Evolutionary conservation across 1,140 invertebrate genomes (phyloP).

Genomic region (Drosophila watanabei): DNA sequence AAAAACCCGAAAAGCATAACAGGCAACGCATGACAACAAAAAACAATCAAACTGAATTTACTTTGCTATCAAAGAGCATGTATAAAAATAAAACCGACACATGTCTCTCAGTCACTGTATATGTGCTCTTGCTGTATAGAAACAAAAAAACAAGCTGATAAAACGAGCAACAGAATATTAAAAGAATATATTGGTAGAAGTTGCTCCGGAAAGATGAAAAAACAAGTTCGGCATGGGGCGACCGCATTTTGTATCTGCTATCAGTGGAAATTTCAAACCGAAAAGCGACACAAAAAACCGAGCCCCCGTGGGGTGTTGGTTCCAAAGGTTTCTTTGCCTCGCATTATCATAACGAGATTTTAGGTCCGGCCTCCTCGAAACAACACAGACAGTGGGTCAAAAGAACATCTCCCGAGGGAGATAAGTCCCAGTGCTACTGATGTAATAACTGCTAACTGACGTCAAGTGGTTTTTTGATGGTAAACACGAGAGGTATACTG

Average conservation of each 20-base stretch:
- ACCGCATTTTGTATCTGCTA: conserved; percentile 31
- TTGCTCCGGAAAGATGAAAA: conserved; percentile 43
- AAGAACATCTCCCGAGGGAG: conserved; percentile 31
- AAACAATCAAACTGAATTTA: conserved; percentile 54
- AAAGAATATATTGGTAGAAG: conserved; percentile 39
- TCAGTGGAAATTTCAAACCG: conserved; percentile 27
- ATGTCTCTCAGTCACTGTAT: conserved; percentile 27
- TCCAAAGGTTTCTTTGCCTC: conserved; percentile 29
- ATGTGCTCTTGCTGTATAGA: conserved; percentile 16
- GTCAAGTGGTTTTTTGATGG: conserved; percentile 23
- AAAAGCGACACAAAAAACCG: conserved; percentile 20
- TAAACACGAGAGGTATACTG: not conserved
- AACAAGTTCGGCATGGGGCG: conserved; percentile 40
- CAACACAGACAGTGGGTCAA: conserved; percentile 51
- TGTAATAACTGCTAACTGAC: conserved; percentile 36
- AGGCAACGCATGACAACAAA: conserved; percentile 59
- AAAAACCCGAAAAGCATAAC: conserved; percentile 20
- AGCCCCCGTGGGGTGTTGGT: conserved; percentile 38
- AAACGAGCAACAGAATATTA: conserved; percentile 40
- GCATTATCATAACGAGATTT: conserved; percentile 54
- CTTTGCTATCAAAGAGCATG: conserved; percentile 63
- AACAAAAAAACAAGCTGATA: conserved; percentile 72
- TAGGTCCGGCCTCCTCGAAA: conserved; percentile 50
- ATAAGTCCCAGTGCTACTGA: conserved; percentile 17
- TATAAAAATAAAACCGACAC: conserved; percentile 75